Evolutionary conservation across 2,113 vertebrate species (phyloP), one percentile per base, ranked within the genome.

Genomic region (Willisornis vidua): DNA sequence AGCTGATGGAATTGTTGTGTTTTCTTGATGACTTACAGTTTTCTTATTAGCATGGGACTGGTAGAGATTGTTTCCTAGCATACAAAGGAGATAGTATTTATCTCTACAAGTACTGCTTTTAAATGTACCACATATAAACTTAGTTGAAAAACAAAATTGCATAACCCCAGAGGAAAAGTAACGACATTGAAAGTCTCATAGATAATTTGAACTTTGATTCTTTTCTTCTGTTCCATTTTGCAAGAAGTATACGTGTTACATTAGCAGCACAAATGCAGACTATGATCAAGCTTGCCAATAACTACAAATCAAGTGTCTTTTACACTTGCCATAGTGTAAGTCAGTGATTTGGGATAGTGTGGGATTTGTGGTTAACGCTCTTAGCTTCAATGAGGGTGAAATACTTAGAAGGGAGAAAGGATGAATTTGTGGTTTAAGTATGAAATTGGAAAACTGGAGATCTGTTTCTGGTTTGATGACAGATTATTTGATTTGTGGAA

Each of bases 291-390:
- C 46, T 46, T 85, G 29, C 73, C 43, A 66, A 51, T 55, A 73
- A 62, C 39, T 86, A 68, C 46, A 71, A 71, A 84, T 62, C 7
- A 43, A 80, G 37, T 48, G 33, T 1, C 57, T 92, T 88, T 73
- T 66, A 80, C 12, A 52, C 6, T 26, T 1, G 5, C 17, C 3
- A 1, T 59, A 15, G 37, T 33, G 26, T 87, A 49, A 82, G 79
- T 78, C 75, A 80, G 54, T 83, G 81, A 62, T 48, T 77, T 73
- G 29, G 37, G 31, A 18, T 71, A 33, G 12, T n/a, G 46, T 73
- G 58, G 75, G 80, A 62, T 85, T 87, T 88, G 72, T 83, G 90
- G 85, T 77, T 80, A 76, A 51, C 35, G 95, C 87, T 54, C 66
- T 39, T 61, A 85, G 57, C 43, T n/a, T 94, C 57, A 70, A 0